Evolutionary conservation across 2,113 vertebrate genomes (phyloP).

Genomic region (Alligator sinensis): DNA sequence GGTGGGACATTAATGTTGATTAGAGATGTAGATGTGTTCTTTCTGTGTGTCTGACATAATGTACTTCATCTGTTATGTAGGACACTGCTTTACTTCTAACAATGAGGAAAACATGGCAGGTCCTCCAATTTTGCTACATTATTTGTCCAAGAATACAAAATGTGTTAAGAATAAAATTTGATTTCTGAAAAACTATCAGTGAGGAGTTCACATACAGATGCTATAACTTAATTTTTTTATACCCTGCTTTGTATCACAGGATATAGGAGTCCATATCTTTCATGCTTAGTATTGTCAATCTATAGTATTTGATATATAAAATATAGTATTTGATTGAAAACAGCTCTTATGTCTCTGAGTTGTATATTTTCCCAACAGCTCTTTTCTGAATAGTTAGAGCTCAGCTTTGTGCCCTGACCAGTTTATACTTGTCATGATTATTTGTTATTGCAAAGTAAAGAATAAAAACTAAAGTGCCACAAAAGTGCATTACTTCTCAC

Average conservation of each 20-base stretch:
- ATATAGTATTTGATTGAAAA: not conserved
- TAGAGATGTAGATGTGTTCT: not conserved
- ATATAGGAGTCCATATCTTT: not conserved
- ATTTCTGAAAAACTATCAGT: not conserved
- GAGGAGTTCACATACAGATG: not conserved
- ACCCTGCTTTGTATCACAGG: not conserved
- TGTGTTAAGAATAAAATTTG: not conserved
- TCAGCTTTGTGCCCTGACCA: not conserved
- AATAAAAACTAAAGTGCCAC: not conserved
- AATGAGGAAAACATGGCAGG: not conserved
- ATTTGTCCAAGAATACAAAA: not conserved
- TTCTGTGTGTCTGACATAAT: not conserved
- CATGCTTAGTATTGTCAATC: not conserved
- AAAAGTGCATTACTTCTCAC: not conserved
- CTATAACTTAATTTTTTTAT: not conserved
- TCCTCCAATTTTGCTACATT: not conserved
- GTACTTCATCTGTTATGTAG: not conserved
- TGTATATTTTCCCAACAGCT: not conserved
- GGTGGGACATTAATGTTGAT: not conserved
- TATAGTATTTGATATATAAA: not conserved
- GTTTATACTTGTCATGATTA: slow-evolving; percentile 1
- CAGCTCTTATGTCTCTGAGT: not conserved
- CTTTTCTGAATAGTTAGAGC: not conserved
- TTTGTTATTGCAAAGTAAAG: not conserved
- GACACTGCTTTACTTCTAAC: not conserved